Base-by-base conservation (phyloP, 2,113 vertebrate genomes). In the Vulpes ferrilata region DNA sequence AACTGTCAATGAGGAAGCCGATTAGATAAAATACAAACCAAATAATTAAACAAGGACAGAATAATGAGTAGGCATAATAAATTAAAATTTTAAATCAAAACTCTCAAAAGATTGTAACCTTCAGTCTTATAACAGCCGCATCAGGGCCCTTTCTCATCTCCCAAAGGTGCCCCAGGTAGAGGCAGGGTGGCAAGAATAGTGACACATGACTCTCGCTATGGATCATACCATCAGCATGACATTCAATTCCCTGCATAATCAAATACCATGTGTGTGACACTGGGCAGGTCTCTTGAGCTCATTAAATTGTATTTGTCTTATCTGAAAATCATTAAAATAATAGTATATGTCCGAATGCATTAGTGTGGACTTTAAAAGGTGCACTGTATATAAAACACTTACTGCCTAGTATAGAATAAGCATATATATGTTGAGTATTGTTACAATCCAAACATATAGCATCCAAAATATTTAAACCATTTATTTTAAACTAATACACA, bases 101-200 rank as follows among this genome's bases (percentile, higher is more conserved):
- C 20, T 1, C 62, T 76, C 48, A 6, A 53, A 64, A 89, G 76
- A 7, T 57, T 48, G 73, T 30, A 80, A 23, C 15, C 22, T 64
- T 32, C 9, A 59, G 12, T 51, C 27, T 69, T 48, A 32, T 17
- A 78, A 25, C 1, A 59, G 43, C 8, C 85, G 20, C 12, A 59
- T 38, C 1, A 48, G 11, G 23, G 20, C 2, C 11, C 12, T 82
- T 15, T 48, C 13, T n/a, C 0, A 11, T 59, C 6, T 1, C 38
- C 23, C 3, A 1, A 0, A 1, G 25, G 17, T 23, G 11, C 5
- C 8, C 10, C 10, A 0, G 3, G 55, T 51, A 64, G 3, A 35
- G 1, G 19, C 19, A 27, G 55, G 15, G 22, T 51, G 48, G 9
- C 4, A 19, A 71, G 43, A 22, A 51, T 10, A n/a, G 25, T 0